Conservation (phyloP, 2,888 invertebrate species). For the Stegophylla sp. region DNA sequence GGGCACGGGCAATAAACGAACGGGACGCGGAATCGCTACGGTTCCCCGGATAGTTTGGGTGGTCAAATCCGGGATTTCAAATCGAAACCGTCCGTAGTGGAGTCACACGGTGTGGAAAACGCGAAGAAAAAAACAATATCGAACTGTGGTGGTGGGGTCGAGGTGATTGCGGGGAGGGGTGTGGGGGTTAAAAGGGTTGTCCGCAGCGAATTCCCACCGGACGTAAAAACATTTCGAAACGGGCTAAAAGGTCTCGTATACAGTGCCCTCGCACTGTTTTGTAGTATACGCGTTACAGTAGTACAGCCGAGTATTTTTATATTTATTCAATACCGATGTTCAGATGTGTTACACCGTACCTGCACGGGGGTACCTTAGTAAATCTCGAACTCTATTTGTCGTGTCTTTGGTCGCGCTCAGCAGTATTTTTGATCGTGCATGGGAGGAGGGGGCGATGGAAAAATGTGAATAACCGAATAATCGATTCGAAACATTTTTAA, state of each 20-base stretch:
- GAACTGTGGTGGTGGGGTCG: background rate
- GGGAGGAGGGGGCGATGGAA: too few species aligned
- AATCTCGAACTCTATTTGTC: background rate
- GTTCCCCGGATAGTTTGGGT: background rate
- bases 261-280: background rate
- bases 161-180: background rate
- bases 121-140: conserved; percentile 24
- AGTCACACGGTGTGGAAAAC: background rate
- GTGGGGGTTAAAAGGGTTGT: conserved; percentile 31
- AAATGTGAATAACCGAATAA: too few species aligned
- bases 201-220: conserved; percentile 8
- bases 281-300: background rate
- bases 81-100: conserved; percentile 18
- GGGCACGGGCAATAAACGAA: too few species aligned
- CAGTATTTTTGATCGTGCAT: too few species aligned
- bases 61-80: conserved; percentile 22
- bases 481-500: too few species aligned
- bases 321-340: conserved; percentile 30
- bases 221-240: conserved; percentile 17
- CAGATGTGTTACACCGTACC: background rate
- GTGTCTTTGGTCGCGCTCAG: too few species aligned
- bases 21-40: conserved; percentile 15
- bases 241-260: conserved; percentile 37
- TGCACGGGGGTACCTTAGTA: background rate
- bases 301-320: conserved; percentile 13